A percentile compares a stretch with the other conserved stretches of the same genome.
These are phyloP conservation scores for Epirrhoe alternata DNA, from an alignment of 2,888 invertebrate species.

Conservation along the genomic window DNA sequence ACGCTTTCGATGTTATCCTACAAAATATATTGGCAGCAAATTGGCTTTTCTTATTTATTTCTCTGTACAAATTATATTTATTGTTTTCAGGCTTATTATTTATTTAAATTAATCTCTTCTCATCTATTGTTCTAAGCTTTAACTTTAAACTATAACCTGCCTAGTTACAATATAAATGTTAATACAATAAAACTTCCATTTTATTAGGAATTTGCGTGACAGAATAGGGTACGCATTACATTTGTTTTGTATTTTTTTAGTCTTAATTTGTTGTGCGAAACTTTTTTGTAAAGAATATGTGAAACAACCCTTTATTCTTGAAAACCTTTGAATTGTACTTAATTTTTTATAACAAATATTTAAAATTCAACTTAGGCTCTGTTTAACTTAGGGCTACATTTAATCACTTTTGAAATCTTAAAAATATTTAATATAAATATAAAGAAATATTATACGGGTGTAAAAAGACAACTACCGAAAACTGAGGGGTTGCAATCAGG, in stretches of 20 bases:
- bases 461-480: too few relatives aligned
- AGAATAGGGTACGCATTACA: constrained; percentile 42
- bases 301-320: constrained; percentile 40
- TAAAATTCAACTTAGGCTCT: constrained; percentile 43
- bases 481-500: too few relatives aligned
- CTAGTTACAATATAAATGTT: constrained; percentile 7
- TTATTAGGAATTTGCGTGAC: constrained; percentile 10
- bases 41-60: neutral
- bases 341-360: constrained; percentile 43
- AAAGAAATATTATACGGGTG: neutral
- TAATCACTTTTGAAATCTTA: constrained; percentile 1
- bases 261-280: constrained; percentile 43
- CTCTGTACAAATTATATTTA: neutral
- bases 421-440: neutral
- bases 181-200: constrained; percentile 24
- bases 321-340: constrained; percentile 45
- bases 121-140: neutral
- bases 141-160: constrained; percentile 6
- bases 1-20: constrained; percentile 35
- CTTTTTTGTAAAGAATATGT: constrained; percentile 45
- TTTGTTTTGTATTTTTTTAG: constrained; percentile 48
- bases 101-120: neutral
- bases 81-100: neutral
- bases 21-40: constrained; percentile 19
- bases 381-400: constrained; percentile 38